Evolutionary conservation across 2,888 invertebrate genomes (phyloP), one percentile per base, ranked within the genome.

Genomic region (Cyaniris semiargus): DNA sequence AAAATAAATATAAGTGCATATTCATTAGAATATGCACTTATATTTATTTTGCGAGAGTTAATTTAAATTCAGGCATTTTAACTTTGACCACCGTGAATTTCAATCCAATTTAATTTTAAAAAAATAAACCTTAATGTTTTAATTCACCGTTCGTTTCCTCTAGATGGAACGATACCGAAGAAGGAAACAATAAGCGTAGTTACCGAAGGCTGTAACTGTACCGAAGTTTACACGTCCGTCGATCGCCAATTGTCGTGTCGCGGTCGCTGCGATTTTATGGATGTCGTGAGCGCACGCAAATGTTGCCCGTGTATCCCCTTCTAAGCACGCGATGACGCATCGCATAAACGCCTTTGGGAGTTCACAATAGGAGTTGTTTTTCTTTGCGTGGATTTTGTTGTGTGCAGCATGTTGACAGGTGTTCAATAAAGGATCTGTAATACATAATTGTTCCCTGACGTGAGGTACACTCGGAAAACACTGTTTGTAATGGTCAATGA

Each of bases 251-350:
- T 86, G 86, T 86, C 86, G 85, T 89, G 87, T 88, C 84, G 82
- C 82, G 89, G 87, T 88, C 84, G 82, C 82, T 83, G 83, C 80
- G 83, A 83, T 82, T 89, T 89, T 89, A 89, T 86, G 86, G 83
- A 76, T 84, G 84, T 88, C 88, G 87, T 86, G 88, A 84, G 84
- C 84, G 83, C 84, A 84, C 85, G 86, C 85, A 81, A 83, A 81
- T 83, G 82, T 82, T 81, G 78, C 76, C 77, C 78, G 79, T 78
- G 76, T 78, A 48, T 79, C 76, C 53, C 34, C 76, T 74, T 53
- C 74, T 53, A 31, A 53, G 6, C 53, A 27, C 7, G 13, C 48
- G 38, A 74, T 27, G 18, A 27, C 15, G 31, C 66, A 66, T 0
- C 7, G 27, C 1, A 74, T 23, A 27, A 13, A 13, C 27, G 23